Evolutionary conservation across 2,797 vertebrate species (phyloP).

Genomic region (Nyctibius grandis): DNA sequence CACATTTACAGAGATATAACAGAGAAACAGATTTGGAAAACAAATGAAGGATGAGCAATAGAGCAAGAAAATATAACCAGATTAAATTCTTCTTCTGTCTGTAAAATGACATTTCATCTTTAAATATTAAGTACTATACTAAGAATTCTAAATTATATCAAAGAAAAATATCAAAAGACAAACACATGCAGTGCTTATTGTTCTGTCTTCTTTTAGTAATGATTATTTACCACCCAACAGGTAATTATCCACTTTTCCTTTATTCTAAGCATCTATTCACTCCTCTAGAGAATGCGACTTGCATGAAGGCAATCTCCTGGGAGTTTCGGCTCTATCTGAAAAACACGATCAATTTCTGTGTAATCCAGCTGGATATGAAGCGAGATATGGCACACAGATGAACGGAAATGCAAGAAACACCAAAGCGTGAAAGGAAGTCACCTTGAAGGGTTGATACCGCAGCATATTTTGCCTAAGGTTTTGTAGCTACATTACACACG

Average conservation of each 20-base stretch:
- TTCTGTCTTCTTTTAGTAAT: slow-evolving; percentile 43
- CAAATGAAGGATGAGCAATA: not conserved
- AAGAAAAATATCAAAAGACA: slow-evolving; percentile 47
- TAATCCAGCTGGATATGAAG: slow-evolving; percentile 64
- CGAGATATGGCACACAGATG: not conserved
- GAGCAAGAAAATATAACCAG: not conserved
- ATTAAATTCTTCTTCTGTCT: slow-evolving; percentile 4
- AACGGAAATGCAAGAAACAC: slow-evolving; percentile 53
- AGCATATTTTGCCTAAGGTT: slow-evolving; percentile 33
- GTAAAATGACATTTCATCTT: slow-evolving; percentile 11
- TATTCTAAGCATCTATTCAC: slow-evolving; percentile 59
- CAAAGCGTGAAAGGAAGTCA: slow-evolving; percentile 69
- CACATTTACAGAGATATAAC: not conserved
- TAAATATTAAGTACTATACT: slow-evolving; percentile 3
- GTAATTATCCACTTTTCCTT: slow-evolving; percentile 67
- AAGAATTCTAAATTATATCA: slow-evolving; percentile 44
- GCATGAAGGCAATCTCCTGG: slow-evolving; percentile 54
- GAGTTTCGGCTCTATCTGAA: slow-evolving; percentile 55
- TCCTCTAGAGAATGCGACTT: slow-evolving; percentile 26
- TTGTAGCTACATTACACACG: not conserved
- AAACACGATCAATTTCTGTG: slow-evolving; percentile 58
- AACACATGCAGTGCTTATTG: slow-evolving; percentile 40
- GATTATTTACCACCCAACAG: slow-evolving; percentile 62
- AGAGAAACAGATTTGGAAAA: not conserved
- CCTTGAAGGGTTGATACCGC: slow-evolving; percentile 52